A percentile compares a stretch with the other conserved stretches of the same genome.
These are phyloP conservation scores for Oryzias celebensis DNA, from an alignment of 2,113 vertebrate species.

Conservation along the genomic window DNA sequence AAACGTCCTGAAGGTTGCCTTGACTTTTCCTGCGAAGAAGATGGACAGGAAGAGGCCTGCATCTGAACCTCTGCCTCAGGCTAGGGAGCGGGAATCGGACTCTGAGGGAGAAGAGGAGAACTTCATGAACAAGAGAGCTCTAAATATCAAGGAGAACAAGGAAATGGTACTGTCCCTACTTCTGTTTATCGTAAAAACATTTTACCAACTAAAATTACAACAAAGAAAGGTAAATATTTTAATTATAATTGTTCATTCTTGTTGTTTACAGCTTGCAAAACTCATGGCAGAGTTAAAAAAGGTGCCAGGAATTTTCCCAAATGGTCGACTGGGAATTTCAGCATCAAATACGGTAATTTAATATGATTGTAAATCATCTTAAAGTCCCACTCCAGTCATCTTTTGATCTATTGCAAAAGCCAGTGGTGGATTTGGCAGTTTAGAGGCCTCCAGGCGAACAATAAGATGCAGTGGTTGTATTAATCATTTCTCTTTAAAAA, in stretches of 20 bases:
- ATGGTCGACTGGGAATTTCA: constrained; percentile 69
- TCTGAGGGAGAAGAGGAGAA: constrained; percentile 79
- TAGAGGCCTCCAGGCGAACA: too few relatives aligned
- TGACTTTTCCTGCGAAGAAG: constrained; percentile 84
- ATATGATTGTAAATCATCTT: too few relatives aligned
- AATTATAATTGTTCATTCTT: too few relatives aligned
- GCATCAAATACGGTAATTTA: constrained; percentile 73
- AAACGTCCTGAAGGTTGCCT: constrained; percentile 81
- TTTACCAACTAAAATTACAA: not conserved
- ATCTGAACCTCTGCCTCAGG: constrained; percentile 43
- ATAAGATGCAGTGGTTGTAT: too few relatives aligned
- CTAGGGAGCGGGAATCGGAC: constrained; percentile 66
- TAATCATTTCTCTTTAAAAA: too few relatives aligned
- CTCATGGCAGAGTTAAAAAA: constrained; percentile 93
- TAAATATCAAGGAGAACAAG: constrained; percentile 98
- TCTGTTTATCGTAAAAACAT: not conserved
- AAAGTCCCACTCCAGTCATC: too few relatives aligned
- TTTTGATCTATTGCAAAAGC: too few relatives aligned
- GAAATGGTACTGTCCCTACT: constrained; percentile 83
- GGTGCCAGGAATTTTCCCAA: constrained; percentile 83
- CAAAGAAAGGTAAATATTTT: not conserved
- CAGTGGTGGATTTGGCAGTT: too few relatives aligned
- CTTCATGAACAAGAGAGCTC: constrained; percentile 89
- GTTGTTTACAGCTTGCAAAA: constrained; percentile 85
- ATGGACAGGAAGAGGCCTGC: constrained; percentile 54